These are phyloP conservation scores for Mus spicilegus DNA, from an alignment of 2,113 vertebrate species.

Conservation along the genomic window DNA sequence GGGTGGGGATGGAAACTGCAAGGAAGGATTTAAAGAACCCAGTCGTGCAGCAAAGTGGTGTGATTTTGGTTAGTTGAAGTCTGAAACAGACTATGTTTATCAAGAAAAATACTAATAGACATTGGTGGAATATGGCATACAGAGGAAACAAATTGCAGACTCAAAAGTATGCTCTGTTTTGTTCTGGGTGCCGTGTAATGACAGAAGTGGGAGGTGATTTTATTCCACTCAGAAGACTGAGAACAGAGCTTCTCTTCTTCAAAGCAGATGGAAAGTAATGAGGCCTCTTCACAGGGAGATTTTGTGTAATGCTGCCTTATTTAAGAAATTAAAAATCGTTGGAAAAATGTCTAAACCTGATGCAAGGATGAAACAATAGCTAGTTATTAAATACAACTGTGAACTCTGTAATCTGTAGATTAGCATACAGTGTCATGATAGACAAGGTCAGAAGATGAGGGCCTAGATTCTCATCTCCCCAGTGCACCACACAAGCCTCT, in stretches of 20 bases:
- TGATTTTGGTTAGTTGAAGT: background rate
- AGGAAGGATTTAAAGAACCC: background rate
- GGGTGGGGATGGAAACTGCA: background rate
- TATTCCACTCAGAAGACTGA: background rate
- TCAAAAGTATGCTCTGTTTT: background rate
- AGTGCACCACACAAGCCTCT: background rate
- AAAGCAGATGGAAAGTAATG: background rate
- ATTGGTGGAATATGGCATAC: background rate
- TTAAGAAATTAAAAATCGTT: background rate
- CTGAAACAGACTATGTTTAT: background rate
- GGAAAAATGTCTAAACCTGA: background rate
- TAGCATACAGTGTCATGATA: background rate
- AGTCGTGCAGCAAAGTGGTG: background rate
- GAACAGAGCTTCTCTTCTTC: background rate
- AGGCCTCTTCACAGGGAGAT: background rate
- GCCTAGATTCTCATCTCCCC: background rate
- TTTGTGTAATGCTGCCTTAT: background rate
- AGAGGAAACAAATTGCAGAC: background rate
- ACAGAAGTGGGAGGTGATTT: background rate
- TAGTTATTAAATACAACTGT: background rate
- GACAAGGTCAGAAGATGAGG: background rate
- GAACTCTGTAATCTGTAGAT: background rate
- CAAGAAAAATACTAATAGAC: background rate
- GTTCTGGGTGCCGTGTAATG: background rate
- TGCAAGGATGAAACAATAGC: background rate